These are phyloP conservation scores for Malurus cyaneus DNA, from an alignment of 2,113 vertebrate genomes.

Conservation along the genomic window DNA sequence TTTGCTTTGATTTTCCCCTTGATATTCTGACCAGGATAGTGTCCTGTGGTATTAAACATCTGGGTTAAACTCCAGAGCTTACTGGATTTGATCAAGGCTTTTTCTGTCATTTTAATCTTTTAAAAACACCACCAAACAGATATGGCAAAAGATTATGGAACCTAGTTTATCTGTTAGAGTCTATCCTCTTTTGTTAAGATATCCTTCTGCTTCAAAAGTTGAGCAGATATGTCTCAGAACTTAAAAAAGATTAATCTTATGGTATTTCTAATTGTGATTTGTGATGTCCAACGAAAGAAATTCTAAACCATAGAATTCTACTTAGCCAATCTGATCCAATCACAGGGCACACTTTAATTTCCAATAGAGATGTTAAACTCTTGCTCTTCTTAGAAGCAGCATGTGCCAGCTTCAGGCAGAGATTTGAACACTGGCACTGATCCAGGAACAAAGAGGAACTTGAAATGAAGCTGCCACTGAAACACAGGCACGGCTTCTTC, in stretches of 20 bases:
- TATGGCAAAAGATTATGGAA: constrained; percentile 49
- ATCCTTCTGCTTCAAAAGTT: constrained; percentile 53
- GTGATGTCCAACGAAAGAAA: constrained; percentile 44
- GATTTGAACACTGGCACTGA: constrained; percentile 50
- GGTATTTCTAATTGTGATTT: constrained; percentile 60
- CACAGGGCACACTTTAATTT: constrained; percentile 58
- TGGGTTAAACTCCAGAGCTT: constrained; percentile 57
- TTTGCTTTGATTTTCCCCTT: constrained; percentile 7
- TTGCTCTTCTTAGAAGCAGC: constrained; percentile 34
- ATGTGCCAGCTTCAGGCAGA: constrained; percentile 51
- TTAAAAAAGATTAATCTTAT: constrained; percentile 44
- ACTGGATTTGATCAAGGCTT: constrained; percentile 59
- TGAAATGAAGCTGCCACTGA: constrained; percentile 5
- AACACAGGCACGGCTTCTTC: constrained; percentile 28
- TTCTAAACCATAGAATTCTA: constrained; percentile 50
- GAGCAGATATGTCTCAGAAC: constrained; percentile 43
- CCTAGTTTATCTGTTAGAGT: constrained; percentile 33
- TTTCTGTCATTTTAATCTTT: constrained; percentile 65
- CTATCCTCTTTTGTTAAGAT: constrained; percentile 52
- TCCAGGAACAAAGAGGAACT: constrained; percentile 44
- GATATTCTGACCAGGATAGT: background rate
- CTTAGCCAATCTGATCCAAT: constrained; percentile 38
- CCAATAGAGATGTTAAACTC: constrained; percentile 46
- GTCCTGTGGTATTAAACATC: constrained; percentile 38
- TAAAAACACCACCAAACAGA: constrained; percentile 63